Percentiles rank a stretch among this genome's conserved stretches.
Evolutionary conservation across 2,113 vertebrate species (phyloP).

Genomic region (Chaetorhynchus papuensis): DNA sequence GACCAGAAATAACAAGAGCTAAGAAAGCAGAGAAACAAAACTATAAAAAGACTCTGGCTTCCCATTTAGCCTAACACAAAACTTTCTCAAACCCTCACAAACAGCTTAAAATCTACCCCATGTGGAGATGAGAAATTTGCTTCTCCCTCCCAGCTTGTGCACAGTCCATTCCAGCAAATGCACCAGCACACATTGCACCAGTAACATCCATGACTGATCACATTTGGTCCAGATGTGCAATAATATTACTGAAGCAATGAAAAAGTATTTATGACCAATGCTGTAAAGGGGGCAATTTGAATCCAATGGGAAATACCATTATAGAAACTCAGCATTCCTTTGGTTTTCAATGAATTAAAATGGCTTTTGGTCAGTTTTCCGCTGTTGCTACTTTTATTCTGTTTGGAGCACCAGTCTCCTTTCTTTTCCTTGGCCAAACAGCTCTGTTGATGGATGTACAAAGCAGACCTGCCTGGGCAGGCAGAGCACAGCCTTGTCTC

Average conservation of each 20-base stretch:
- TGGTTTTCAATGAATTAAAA: background rate
- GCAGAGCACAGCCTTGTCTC: background rate
- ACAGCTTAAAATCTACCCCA: background rate
- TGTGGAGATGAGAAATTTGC: background rate
- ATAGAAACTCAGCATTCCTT: background rate
- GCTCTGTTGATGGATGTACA: background rate
- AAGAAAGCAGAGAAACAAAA: background rate
- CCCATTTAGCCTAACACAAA: background rate
- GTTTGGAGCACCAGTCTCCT: background rate
- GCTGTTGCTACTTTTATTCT: background rate
- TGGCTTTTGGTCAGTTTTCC: background rate
- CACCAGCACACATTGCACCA: background rate
- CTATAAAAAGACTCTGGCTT: background rate
- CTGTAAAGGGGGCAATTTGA: background rate
- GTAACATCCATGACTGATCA: background rate
- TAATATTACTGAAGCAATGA: background rate
- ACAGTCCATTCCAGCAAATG: background rate
- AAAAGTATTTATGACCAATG: background rate
- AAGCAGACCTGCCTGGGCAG: background rate
- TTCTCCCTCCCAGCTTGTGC: background rate
- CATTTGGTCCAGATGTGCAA: background rate
- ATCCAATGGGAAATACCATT: background rate
- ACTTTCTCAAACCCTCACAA: background rate
- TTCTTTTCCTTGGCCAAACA: background rate
- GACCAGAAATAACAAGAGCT: conserved; percentile 19